A percentile compares a stretch with the other conserved stretches of the same genome.
Conservation (phyloP, 1,140 invertebrate genomes). For the Drosophila ficusphila region DNA sequence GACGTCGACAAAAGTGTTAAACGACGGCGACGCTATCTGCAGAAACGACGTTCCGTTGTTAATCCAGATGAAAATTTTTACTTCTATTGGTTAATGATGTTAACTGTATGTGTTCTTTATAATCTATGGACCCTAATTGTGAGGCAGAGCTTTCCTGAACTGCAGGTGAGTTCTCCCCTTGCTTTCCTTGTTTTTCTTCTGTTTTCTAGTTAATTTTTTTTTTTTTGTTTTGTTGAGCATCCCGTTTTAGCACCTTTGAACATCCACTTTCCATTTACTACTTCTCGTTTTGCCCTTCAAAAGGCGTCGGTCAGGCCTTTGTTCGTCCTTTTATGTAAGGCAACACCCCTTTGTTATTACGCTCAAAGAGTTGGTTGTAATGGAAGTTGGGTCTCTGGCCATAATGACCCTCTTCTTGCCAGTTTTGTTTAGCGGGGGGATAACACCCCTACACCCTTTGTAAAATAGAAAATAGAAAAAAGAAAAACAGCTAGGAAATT, state of each 20-base stretch:
- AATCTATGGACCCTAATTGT: conserved; percentile 98
- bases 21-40: conserved; percentile 87
- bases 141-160: conserved; percentile 95
- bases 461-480: neutral
- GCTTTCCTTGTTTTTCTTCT: neutral
- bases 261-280: conserved; percentile 9
- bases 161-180: conserved; percentile 86
- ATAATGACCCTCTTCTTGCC: neutral
- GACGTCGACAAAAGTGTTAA: conserved; percentile 87
- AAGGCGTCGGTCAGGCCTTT: conserved; percentile 18
- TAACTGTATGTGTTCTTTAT: conserved; percentile 95
- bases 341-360: conserved; percentile 59
- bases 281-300: conserved; percentile 27
- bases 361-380: conserved; percentile 40
- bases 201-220: neutral
- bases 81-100: conserved; percentile 96
- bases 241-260: no score
- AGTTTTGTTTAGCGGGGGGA: no score
- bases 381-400: conserved; percentile 36
- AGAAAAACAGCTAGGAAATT: no score
- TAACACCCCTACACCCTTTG: no score
- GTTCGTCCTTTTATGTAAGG: conserved; percentile 45
- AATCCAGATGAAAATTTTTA: conserved; percentile 98
- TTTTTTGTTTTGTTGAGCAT: neutral
- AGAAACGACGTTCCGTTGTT: conserved; percentile 93